Conservation (phyloP, 2,888 invertebrate species). For the Actias luna region DNA sequence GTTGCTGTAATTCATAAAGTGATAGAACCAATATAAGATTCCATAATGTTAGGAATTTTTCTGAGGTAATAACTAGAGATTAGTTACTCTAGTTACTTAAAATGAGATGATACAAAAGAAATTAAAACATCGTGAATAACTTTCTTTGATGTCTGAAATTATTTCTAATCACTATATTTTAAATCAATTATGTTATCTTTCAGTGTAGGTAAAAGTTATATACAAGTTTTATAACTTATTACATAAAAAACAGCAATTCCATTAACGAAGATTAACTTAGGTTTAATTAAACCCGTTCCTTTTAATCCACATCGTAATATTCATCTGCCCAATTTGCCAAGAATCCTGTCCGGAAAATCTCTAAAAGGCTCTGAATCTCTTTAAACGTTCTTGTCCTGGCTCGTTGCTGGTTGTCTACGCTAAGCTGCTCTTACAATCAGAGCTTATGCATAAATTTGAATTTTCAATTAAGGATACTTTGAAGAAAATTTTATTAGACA, state of each 20-base stretch:
- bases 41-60: too few relatives aligned
- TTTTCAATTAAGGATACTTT: conserved; percentile 81
- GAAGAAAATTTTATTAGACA: conserved; percentile 80
- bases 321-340: conserved; percentile 66
- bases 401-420: conserved; percentile 46
- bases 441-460: conserved; percentile 82
- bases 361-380: conserved; percentile 59
- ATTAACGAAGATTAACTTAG: conserved; percentile 41
- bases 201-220: background rate
- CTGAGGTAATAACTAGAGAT: too few relatives aligned
- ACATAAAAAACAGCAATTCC: conserved; percentile 25
- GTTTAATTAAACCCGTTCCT: conserved; percentile 56
- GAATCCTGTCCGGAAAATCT: conserved; percentile 44
- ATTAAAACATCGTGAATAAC: too few relatives aligned
- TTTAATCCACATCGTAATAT: conserved; percentile 64
- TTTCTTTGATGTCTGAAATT: too few relatives aligned
- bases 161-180: too few relatives aligned
- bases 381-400: conserved; percentile 54
- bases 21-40: too few relatives aligned
- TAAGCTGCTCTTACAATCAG: conserved; percentile 70
- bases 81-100: too few relatives aligned
- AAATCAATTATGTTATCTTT: too few relatives aligned
- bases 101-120: too few relatives aligned
- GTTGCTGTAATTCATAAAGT: too few relatives aligned
- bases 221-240: background rate